Evolutionary conservation across 2,797 vertebrate species (phyloP).

Genomic region (Luscinia megarhynchos): DNA sequence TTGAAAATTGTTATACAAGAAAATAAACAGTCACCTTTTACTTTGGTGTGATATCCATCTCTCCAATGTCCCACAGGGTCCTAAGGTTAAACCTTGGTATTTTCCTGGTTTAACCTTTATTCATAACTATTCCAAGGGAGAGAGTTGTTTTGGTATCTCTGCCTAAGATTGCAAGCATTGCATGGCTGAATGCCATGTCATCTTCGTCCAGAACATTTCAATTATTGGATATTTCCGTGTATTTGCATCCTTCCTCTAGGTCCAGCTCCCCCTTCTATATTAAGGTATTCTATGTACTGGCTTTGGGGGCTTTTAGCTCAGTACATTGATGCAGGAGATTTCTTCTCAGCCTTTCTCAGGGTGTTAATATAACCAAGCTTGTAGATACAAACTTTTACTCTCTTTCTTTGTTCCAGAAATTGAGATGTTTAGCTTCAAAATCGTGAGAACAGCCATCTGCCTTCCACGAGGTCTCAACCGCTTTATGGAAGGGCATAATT

Average conservation of each 20-base stretch:
- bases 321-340: not conserved
- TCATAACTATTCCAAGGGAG: not conserved
- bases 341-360: not conserved
- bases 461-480: not conserved
- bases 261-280: not conserved
- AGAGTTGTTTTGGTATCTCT: not conserved
- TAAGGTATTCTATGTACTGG: not conserved
- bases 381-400: not conserved
- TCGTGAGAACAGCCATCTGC: not conserved
- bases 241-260: not conserved
- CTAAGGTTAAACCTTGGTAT: not conserved
- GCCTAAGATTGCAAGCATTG: not conserved
- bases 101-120: not conserved
- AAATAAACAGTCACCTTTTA: not conserved
- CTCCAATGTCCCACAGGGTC: not conserved
- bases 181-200: not conserved
- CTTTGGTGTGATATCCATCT: not conserved
- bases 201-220: not conserved
- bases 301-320: not conserved
- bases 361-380: not conserved
- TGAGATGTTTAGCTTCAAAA: not conserved
- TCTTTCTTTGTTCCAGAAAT: not conserved
- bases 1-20: not conserved
- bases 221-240: not conserved
- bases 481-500: constrained; percentile 16